Evolutionary conservation across 2,797 vertebrate species (phyloP).

Genomic region (Sebastes goodei): DNA sequence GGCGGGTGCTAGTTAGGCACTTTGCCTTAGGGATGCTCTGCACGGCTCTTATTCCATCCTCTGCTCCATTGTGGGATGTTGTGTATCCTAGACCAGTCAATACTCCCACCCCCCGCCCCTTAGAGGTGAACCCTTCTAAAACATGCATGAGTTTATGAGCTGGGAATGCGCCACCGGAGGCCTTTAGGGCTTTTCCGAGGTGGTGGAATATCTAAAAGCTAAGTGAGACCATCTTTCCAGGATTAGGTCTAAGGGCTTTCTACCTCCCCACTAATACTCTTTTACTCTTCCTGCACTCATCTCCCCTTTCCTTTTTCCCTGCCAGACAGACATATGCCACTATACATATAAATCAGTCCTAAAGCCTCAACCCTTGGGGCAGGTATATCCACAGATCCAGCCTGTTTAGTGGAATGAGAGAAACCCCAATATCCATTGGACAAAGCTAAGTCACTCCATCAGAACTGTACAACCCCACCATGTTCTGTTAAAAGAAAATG

Average conservation of each 20-base stretch:
- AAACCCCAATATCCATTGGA: constrained; percentile 22
- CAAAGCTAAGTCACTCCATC: constrained; percentile 36
- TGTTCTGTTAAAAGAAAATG: constrained; percentile 6
- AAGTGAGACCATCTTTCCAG: constrained; percentile 69
- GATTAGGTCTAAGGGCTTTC: constrained; percentile 75
- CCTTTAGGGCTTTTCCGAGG: constrained; percentile 65
- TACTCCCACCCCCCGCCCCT: constrained; percentile 50
- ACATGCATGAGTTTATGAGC: constrained; percentile 82
- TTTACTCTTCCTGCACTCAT: constrained; percentile 49
- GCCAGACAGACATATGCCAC: constrained; percentile 48
- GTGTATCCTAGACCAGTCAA: constrained; percentile 79
- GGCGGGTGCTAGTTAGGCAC: constrained; percentile 49
- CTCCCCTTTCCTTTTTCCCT: constrained; percentile 13
- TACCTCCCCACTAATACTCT: constrained; percentile 46
- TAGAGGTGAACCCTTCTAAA: constrained; percentile 77
- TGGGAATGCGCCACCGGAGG: constrained; percentile 65
- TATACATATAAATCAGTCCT: constrained; percentile 54
- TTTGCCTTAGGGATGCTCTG: constrained; percentile 76
- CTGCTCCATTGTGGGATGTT: constrained; percentile 65
- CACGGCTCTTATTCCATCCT: constrained; percentile 65
- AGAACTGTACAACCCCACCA: not conserved
- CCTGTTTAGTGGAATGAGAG: constrained; percentile 28
- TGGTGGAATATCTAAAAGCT: constrained; percentile 74
- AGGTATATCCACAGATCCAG: constrained; percentile 37
- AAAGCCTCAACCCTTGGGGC: constrained; percentile 40